Evolutionary conservation across 1,140 invertebrate genomes (phyloP), one percentile per base, ranked within the genome.

Genomic region (Teleopsis dalmanni): DNA sequence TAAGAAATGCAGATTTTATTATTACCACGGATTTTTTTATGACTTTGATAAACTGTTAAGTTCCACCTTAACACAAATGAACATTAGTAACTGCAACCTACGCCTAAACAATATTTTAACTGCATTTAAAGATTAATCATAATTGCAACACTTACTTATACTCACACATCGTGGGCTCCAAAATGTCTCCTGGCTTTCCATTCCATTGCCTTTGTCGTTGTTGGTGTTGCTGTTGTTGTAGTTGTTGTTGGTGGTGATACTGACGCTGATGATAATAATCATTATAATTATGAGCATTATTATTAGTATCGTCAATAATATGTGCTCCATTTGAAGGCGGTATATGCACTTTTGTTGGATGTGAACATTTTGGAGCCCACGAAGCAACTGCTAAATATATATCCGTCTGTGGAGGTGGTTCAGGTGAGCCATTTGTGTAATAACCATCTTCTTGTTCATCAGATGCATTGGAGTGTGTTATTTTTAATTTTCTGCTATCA

Each of bases 321-420:
- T 48, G 18, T 13, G 59, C 8, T n/a, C n/a, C n/a, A n/a, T n/a
- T n/a, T 18, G 50, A 1, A 4, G 47, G 26, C 16, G 51, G 59
- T 53, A 66, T 47, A 48, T 62, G 45, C 23, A 68, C 62, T 38
- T 61, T 61, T 46, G 65, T 60, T 47, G 65, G 59, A 73, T 74
- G 67, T 56, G 60, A 62, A 64, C 78, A 80, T 73, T 78, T 79
- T 64, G 74, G 73, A 53, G 78, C 76, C 78, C 78, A 80, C 55
- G 77, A 75, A 54, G 76, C 73, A 57, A 78, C 70, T 38, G 76
- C 73, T 52, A 76, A 70, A 60, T 78, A 77, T 36, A 79, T 71
- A 45, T 79, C 62, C 57, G 64, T 67, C 40, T 53, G 50, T 10
- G 54, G 41, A 26, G 46, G 14, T 14, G 29, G 35, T 22, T 66